phyloP scores from a whole-genome alignment of 1,140 invertebrate species.

The Drosophila nebulosa region DNA sequence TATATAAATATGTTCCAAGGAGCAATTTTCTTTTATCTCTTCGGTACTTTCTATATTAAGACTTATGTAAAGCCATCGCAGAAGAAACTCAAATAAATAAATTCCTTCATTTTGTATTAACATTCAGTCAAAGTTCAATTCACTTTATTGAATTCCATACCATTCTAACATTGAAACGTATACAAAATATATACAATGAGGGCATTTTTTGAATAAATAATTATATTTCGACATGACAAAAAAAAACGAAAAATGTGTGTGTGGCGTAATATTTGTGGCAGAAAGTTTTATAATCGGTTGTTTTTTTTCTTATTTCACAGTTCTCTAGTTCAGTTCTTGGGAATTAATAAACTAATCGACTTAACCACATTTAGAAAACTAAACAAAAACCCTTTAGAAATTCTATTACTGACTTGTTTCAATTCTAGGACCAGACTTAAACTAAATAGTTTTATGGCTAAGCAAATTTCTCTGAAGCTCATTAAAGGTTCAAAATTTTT shows the following conservation, averaged over 20 bases:
- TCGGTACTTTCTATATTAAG: slow-evolving; percentile 88
- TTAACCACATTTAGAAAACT: too few relatives aligned
- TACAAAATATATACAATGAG: not conserved
- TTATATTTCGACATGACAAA: not conserved
- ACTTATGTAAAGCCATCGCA: slow-evolving; percentile 62
- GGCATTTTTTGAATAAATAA: not conserved
- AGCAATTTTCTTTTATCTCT: slow-evolving; percentile 88
- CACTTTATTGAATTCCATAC: not conserved
- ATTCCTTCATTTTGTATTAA: not conserved
- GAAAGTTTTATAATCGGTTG: too few relatives aligned
- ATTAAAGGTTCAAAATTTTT: too few relatives aligned
- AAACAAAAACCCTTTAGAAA: too few relatives aligned
- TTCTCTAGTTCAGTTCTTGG: too few relatives aligned
- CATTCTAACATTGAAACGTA: not conserved
- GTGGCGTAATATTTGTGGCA: too few relatives aligned
- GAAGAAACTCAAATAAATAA: not conserved
- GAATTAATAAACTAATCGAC: too few relatives aligned
- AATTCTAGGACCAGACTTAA: too few relatives aligned
- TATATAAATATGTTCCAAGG: slow-evolving; percentile 84
- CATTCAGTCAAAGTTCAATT: not conserved
- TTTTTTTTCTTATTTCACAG: too few relatives aligned
- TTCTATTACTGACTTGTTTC: too few relatives aligned
- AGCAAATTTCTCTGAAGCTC: too few relatives aligned
- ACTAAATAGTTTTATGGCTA: too few relatives aligned
- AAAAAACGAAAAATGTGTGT: not conserved